These are phyloP conservation scores for Hydractinia symbiolongicarpus DNA, from an alignment of 30 jellyfish, hydroid and myxozoan genomes.

Conservation along the genomic window DNA sequence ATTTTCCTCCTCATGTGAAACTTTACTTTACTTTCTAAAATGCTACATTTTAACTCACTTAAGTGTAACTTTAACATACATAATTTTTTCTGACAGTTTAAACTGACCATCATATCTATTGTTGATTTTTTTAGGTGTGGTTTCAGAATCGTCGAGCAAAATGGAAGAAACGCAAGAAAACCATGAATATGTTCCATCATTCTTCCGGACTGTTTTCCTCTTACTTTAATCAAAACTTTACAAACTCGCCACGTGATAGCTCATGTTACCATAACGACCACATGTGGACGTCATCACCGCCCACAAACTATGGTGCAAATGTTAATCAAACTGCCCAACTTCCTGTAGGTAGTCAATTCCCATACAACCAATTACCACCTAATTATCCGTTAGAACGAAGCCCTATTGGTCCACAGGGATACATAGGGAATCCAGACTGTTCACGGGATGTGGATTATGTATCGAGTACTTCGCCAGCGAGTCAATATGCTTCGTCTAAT, in stretches of 20 bases:
- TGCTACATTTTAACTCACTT: too few species aligned
- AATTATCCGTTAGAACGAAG: slow-evolving; percentile 19
- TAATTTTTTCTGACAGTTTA: too few species aligned
- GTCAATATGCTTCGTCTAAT: neutral
- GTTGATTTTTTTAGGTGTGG: slow-evolving; percentile 72
- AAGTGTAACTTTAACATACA: too few species aligned
- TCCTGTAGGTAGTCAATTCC: slow-evolving; percentile 20
- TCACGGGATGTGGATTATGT: neutral
- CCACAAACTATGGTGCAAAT: slow-evolving; percentile 36
- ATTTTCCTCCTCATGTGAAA: too few species aligned
- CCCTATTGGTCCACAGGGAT: neutral
- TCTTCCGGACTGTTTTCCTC: slow-evolving; percentile 88
- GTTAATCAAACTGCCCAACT: neutral
- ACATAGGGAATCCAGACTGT: slow-evolving; percentile 4
- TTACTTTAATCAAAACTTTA: slow-evolving; percentile 69
- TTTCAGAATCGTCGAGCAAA: slow-evolving; percentile 98
- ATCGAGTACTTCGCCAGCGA: slow-evolving; percentile 9
- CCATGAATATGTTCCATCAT: slow-evolving; percentile 86
- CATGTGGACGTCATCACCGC: slow-evolving; percentile 77
- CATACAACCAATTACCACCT: slow-evolving; percentile 26
- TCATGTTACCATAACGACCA: slow-evolving; percentile 71
- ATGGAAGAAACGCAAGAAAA: slow-evolving; percentile 97
- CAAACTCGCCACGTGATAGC: slow-evolving; percentile 61
- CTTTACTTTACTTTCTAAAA: too few species aligned
- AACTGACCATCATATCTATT: neutral